Base-by-base conservation (phyloP, 2,888 invertebrate species). In the Temnothorax ravouxi region DNA sequence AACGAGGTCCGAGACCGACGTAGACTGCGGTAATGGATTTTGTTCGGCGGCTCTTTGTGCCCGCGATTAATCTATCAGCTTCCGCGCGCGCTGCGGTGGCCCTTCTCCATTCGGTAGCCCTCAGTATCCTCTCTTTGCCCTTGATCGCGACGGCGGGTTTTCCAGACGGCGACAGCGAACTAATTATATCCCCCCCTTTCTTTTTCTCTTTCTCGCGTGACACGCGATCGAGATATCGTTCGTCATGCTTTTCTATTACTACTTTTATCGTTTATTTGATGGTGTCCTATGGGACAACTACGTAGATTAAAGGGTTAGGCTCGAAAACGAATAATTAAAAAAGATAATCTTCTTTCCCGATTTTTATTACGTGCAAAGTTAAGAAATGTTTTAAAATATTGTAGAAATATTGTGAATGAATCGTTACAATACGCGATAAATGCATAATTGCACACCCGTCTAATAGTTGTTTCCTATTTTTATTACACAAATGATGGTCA, bases 11-110 rank as follows among this genome's bases (percentile, higher is more conserved):
- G 75, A 74, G 72, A 64, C 41, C 69, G 59, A 50, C 29, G 59
- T 59, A 67, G 82, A 64, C 59, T 72, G 62, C 71, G 87, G 66
- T 88, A 88, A 88, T 88, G 88, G 88, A 87, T 88, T 87, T 88
- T 77, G 85, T 84, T 80, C 76, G 87, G 75, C 71, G 85, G 79
- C 59, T 82, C 88, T 88, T 84, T 88, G 88, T 88, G 74, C 74
- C 29, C 72, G 67, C 85, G 87, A 87, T 83, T 87, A 83, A 87
- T 87, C 87, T 76, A 74, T 69, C 61, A 61, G 66, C 62, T 47
- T 69, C 38, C 67, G 74, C 67, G 67, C 76, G 38, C 71, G 38
- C 71, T n/a, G 52, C 29, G 61, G n/a, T 62, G 76, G 76, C 77
- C 81, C 87, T 81, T 87, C 66, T 47, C 87, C 64, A 83, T 79